Evolutionary conservation across 2,888 invertebrate species (phyloP).

Genomic region (Thalpophila matura): DNA sequence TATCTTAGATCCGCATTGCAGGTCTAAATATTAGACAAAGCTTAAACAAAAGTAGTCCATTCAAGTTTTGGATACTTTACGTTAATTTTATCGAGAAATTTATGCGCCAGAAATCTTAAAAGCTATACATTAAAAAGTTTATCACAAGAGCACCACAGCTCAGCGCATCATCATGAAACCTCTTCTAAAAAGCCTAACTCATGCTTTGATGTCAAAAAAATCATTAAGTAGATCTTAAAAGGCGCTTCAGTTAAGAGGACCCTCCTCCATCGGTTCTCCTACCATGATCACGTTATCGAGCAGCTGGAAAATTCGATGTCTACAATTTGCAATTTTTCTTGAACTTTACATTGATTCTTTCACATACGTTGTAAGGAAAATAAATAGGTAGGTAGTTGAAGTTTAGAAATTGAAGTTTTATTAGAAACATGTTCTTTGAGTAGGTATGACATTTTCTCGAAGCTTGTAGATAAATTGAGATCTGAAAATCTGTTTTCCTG

Average conservation of each 20-base stretch:
- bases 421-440: not conserved
- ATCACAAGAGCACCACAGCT: not conserved
- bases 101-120: too few relatives aligned
- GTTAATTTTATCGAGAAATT: too few relatives aligned
- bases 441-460: not conserved
- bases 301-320: conserved; percentile 11
- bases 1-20: conserved; percentile 31
- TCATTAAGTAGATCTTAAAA: conserved; percentile 35
- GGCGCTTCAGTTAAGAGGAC: conserved; percentile 23
- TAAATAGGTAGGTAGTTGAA: not conserved
- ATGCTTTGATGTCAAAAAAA: conserved; percentile 21
- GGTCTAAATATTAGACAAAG: conserved; percentile 7
- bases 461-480: too few relatives aligned
- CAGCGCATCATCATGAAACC: conserved; percentile 6
- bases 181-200: conserved; percentile 36
- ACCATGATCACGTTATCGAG: conserved; percentile 5
- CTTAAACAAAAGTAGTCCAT: too few relatives aligned
- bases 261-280: conserved; percentile 36
- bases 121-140: conserved; percentile 1
- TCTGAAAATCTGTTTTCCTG: too few relatives aligned
- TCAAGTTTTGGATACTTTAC: too few relatives aligned
- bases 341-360: not conserved
- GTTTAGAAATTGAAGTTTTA: not conserved
- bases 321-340: conserved; percentile 7
- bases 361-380: not conserved